Conservation (phyloP, 2,888 invertebrate species). For the Tillus elongatus region DNA sequence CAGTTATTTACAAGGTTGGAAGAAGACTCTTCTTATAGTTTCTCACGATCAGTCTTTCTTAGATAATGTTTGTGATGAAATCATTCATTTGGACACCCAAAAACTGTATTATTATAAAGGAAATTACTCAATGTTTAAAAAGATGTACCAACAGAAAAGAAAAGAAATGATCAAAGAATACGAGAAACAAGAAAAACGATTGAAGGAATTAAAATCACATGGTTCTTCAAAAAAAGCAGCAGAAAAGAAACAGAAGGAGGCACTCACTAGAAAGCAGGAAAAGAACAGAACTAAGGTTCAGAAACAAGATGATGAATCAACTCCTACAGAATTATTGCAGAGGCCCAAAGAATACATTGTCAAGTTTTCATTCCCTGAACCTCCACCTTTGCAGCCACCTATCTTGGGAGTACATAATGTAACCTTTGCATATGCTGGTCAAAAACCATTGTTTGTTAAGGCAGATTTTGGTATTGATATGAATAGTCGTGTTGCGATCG, state of each 20-base stretch:
- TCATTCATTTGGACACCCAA: conserved; percentile 91
- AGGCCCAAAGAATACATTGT: conserved; percentile 93
- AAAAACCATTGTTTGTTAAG: conserved; percentile 71
- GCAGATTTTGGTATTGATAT: conserved; percentile 96
- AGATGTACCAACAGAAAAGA: conserved; percentile 94
- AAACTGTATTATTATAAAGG: conserved; percentile 96
- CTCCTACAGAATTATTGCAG: conserved; percentile 75
- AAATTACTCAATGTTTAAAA: conserved; percentile 96
- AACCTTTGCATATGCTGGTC: conserved; percentile 72
- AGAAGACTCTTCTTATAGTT: conserved; percentile 94
- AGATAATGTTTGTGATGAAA: conserved; percentile 98
- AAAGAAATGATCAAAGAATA: conserved; percentile 94
- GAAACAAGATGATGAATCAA: conserved; percentile 69
- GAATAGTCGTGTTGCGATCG: conserved; percentile 79
- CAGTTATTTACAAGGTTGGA: conserved; percentile 95
- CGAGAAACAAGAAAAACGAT: conserved; percentile 93
- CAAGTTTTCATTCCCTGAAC: conserved; percentile 96
- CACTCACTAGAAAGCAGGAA: conserved; percentile 82
- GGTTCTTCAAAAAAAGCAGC: conserved; percentile 95
- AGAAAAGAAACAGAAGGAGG: conserved; percentile 89
- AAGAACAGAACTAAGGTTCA: conserved; percentile 78
- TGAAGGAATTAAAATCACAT: conserved; percentile 91
- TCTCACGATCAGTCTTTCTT: conserved; percentile 99
- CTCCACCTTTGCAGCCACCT: conserved; percentile 92
- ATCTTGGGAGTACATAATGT: conserved; percentile 90